Evolutionary conservation across 37 sponge, comb jelly and placozoan genomes (phyloP), one percentile per base, ranked within the genome.

Genomic region (Beroe ovata): DNA sequence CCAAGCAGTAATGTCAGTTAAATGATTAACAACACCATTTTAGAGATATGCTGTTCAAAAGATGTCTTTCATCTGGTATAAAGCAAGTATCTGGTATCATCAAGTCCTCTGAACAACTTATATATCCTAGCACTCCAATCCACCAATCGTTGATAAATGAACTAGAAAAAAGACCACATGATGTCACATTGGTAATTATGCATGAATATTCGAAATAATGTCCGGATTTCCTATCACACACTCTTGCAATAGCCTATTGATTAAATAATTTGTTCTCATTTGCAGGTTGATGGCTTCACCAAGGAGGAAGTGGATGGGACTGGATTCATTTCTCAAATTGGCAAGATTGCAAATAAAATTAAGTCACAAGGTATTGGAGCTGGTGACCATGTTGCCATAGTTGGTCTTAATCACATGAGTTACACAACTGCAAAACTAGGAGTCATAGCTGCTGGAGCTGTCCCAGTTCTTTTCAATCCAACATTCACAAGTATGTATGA

Each of bases 311-410:
- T 42, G 6, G 41, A 8, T 30, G 84, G 84, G 41, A 8, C 42
- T 42, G 23, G 25, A 28, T 11, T 77, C 33, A 36, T 36, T 25
- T 33, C 47, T 4, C 84, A 77, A 25, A 77, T 77, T 42, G 84
- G 84, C 3, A 39, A 54, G 38, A 39, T 77, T 25, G 84, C 84
- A 25, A 77, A 77, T 35, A 77, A 77, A 54, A 42, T 77, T 54
- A 77, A 77, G 21, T 33, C 41, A 8, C 16, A 11, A 23, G 84
- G 84, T 3, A 41, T 77, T 30, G 84, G 84, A 40, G 11, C 19
- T 38, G 84, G 84, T 41, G 84, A 77, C 25, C 41, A 77, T 77
- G 84, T 77, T n/a, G 84, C 84, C 21, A 77, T 77, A 42, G 54
- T 77, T 11, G 84, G 84, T 21, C 47, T 77, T 0, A 77, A 77